Conservation (phyloP, 2,888 invertebrate species). For the Saturnia japonica region DNA sequence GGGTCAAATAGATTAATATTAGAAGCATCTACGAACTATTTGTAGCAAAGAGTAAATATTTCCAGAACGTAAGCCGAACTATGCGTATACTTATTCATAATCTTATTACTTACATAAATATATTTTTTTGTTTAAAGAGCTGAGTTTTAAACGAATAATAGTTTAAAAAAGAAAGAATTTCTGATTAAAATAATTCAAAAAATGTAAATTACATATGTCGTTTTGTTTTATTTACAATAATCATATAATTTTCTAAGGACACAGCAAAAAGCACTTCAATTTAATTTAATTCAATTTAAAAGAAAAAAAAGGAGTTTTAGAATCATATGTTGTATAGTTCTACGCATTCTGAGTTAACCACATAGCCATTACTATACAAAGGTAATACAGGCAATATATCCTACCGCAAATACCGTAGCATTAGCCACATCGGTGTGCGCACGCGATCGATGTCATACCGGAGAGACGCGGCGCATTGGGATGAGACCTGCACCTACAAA, state of each 20-base stretch:
- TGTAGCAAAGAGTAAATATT: background rate
- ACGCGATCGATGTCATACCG: conserved; percentile 53
- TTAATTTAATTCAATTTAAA: background rate
- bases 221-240: too few species aligned
- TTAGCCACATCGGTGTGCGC: conserved; percentile 55
- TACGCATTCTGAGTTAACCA: conserved; percentile 40
- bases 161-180: too few species aligned
- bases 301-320: background rate
- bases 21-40: background rate
- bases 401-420: conserved; percentile 66
- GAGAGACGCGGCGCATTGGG: background rate
- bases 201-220: too few species aligned
- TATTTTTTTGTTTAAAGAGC: too few species aligned
- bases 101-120: too few species aligned
- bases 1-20: background rate
- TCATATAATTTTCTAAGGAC: background rate
- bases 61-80: background rate
- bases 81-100: too few species aligned
- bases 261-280: background rate
- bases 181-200: too few species aligned
- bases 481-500: background rate
- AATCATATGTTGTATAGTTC: background rate
- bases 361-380: conserved; percentile 42
- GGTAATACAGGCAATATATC: conserved; percentile 45
- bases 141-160: too few species aligned